Evolutionary conservation across 2,113 vertebrate genomes (phyloP), one percentile per base, ranked within the genome.

Genomic region (Tetrao urogallus): DNA sequence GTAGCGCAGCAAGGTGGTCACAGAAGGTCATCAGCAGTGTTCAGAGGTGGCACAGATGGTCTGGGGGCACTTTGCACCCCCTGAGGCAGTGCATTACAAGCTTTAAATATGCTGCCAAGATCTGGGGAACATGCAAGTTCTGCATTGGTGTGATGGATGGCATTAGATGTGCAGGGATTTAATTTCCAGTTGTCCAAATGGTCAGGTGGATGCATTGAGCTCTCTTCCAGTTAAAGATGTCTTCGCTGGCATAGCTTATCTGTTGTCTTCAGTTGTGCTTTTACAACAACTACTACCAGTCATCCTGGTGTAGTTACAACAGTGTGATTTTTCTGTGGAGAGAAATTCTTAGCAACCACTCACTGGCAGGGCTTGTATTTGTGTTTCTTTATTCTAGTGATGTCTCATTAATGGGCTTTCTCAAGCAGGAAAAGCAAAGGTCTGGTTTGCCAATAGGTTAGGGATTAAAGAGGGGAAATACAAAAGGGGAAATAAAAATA

Each of bases 201-300:
- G 11, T 81, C 40, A 1, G 4, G 18, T 22, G 0, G 4, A 70
- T 13, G 4, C 8, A 2, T 4, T 75, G 61, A 81, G 17, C 22
- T 78, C 12, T 66, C 11, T 4, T 85, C 43, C 18, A 36, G 47
- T 36, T 60, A 43, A 65, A 72, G 58, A 16, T 40, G 75, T 36
- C 27, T 69, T 12, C 30, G 4, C 70, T 13, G 13, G 3, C 47
- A 1, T 8, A 80, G 36, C 13, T 82, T n/a, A n/a, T 71, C 88
- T 70, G 40, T 25, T 69, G 36, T 38, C 54, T 87, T 72, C 18
- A 48, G 54, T 32, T 77, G 24, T 60, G 42, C 54, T 85, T 92
- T 91, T 70, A 38, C 0, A 2, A 16, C 11, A 38, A 57, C 52
- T 54, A 0, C 42, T 54, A 64, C 58, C 63, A 64, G 50, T 76